Percentiles rank a stretch among this genome's conserved stretches.
These are phyloP conservation scores for Leptoteleia sp. DNA, from an alignment of 1,140 invertebrate species.

Conservation along the genomic window DNA sequence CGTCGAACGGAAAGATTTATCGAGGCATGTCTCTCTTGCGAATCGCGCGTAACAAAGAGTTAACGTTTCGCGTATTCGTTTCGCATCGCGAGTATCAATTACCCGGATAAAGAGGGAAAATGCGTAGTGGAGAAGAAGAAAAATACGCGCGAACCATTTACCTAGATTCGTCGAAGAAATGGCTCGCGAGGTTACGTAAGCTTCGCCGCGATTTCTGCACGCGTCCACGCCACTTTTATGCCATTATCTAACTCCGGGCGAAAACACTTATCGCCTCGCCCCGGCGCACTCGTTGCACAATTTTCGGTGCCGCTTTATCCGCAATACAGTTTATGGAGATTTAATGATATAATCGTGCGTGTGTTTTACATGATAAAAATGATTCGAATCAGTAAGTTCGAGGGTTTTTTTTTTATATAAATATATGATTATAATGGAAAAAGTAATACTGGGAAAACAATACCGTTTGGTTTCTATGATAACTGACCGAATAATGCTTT, in stretches of 20 bases:
- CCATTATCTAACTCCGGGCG: not conserved
- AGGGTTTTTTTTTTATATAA: no score
- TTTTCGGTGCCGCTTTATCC: not conserved
- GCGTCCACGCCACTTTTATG: not conserved
- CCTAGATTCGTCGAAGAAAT: slow-evolving; percentile 9
- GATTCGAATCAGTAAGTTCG: no score
- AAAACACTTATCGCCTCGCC: not conserved
- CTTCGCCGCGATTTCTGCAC: slow-evolving; percentile 2
- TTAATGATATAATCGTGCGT: no score
- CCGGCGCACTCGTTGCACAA: not conserved
- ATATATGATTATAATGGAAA: no score
- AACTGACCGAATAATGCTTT: no score
- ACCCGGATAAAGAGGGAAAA: slow-evolving; percentile 3
- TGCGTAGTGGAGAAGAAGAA: slow-evolving; percentile 12
- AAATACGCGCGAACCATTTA: slow-evolving; percentile 8
- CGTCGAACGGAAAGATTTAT: slow-evolving; percentile 56
- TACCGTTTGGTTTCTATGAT: no score
- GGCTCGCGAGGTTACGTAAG: not conserved
- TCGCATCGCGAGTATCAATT: slow-evolving; percentile 26
- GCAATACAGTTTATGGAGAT: no score
- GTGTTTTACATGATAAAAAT: no score
- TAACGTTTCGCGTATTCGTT: slow-evolving; percentile 21
- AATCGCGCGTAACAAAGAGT: slow-evolving; percentile 36
- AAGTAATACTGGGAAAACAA: no score
- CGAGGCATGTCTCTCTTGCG: slow-evolving; percentile 50